phyloP scores from a whole-genome alignment of 2,888 invertebrate species.

The Acronicta alni region DNA sequence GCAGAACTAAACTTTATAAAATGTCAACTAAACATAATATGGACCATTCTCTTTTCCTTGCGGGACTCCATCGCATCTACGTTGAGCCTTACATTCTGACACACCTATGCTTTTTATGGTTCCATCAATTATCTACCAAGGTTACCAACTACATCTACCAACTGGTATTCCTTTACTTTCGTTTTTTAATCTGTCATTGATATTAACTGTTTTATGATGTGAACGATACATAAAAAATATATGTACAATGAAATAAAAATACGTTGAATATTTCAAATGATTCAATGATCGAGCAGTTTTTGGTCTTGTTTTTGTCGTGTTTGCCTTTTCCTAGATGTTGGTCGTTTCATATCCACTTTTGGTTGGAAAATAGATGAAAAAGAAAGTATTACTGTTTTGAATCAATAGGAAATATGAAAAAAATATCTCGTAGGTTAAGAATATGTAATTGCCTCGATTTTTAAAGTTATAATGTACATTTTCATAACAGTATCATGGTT shows the following conservation, averaged over 20 bases:
- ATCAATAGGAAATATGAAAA: too few species aligned
- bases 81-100: slow-evolving; percentile 51
- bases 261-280: not conserved
- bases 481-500: too few species aligned
- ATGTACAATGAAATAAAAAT: not conserved
- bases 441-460: too few species aligned
- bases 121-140: slow-evolving; percentile 59
- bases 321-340: not conserved
- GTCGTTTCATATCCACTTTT: not conserved
- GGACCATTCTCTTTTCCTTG: slow-evolving; percentile 54
- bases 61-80: slow-evolving; percentile 45
- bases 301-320: not conserved
- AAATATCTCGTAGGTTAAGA: too few species aligned
- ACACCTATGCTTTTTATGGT: slow-evolving; percentile 58
- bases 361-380: not conserved
- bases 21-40: slow-evolving; percentile 53
- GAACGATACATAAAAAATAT: not conserved
- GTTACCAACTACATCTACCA: slow-evolving; percentile 46
- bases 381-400: too few species aligned
- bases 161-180: slow-evolving; percentile 52
- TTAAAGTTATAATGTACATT: too few species aligned
- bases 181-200: slow-evolving; percentile 48
- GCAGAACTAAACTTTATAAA: slow-evolving; percentile 26
- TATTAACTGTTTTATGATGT: slow-evolving; percentile 34
- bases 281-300: slow-evolving; percentile 1